These are phyloP conservation scores for Umimayanthus chanpuru DNA, from an alignment of 92 coral and sea anemone species.

Conservation along the genomic window DNA sequence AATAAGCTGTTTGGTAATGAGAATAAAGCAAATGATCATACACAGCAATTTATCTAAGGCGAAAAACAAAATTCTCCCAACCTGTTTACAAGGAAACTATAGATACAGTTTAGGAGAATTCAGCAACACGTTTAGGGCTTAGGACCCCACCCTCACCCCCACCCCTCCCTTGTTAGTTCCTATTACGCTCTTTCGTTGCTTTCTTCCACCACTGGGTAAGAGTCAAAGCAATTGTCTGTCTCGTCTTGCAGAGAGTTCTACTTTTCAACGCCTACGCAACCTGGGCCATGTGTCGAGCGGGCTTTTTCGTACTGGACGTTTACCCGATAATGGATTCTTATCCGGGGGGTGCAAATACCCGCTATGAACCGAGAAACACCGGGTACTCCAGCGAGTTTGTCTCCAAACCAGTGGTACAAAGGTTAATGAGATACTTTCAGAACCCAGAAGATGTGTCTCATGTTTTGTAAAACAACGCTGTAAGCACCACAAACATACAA, in stretches of 20 bases:
- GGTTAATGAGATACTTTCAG: background rate
- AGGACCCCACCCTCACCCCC: too few species aligned
- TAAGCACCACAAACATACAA: background rate
- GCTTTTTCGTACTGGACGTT: conserved; percentile 52
- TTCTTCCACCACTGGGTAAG: background rate
- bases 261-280: conserved; percentile 55
- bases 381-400: conserved; percentile 17
- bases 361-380: conserved; percentile 39
- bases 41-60: too few species aligned
- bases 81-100: too few species aligned
- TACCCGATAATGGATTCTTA: conserved; percentile 47
- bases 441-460: background rate
- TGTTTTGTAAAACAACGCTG: background rate
- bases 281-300: conserved; percentile 53
- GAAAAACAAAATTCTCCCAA: too few species aligned
- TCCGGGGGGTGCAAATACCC: conserved; percentile 46
- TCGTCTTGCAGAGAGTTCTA: conserved; percentile 36
- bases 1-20: too few species aligned
- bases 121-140: too few species aligned
- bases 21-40: too few species aligned
- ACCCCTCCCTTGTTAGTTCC: too few species aligned
- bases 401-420: conserved; percentile 5
- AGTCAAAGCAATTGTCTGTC: background rate
- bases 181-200: too few species aligned
- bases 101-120: too few species aligned